phyloP scores from a whole-genome alignment of 2,888 invertebrate species.

The Thecocarcelia acutangulata region DNA sequence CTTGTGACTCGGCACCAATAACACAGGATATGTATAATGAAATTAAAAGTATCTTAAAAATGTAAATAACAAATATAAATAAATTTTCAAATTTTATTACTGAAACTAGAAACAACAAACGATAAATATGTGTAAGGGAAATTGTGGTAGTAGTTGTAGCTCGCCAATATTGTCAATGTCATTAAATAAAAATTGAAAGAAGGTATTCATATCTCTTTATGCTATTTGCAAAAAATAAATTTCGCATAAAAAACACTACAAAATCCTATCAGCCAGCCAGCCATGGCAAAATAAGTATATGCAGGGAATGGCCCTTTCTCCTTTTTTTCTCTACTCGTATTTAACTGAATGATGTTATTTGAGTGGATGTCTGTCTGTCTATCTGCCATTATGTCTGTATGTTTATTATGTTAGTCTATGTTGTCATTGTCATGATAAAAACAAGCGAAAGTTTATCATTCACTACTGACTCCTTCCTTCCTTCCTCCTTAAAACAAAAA shows the following conservation, averaged over 20 bases:
- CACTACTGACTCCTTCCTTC: constrained; percentile 6
- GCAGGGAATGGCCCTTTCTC: constrained; percentile 23
- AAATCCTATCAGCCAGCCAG: constrained; percentile 58
- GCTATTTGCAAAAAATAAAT: constrained; percentile 36
- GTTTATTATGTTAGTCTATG: constrained; percentile 45
- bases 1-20: constrained; percentile 3
- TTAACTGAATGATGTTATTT: constrained; percentile 20
- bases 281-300: constrained; percentile 32
- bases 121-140: neutral
- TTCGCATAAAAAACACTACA: neutral
- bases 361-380: constrained; percentile 10
- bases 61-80: constrained; percentile 9
- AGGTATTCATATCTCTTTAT: constrained; percentile 71
- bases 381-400: constrained; percentile 24
- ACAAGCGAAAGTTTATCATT: constrained; percentile 67
- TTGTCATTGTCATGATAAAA: constrained; percentile 66
- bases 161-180: constrained; percentile 76
- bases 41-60: constrained; percentile 13
- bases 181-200: constrained; percentile 79
- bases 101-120: constrained; percentile 5
- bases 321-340: neutral
- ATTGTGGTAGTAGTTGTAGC: constrained; percentile 38
- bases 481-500: too few species aligned
- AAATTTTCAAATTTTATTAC: constrained; percentile 20
- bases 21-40: constrained; percentile 4